Evolutionary conservation across 1,140 invertebrate genomes (phyloP), one percentile per base, ranked within the genome.

Genomic region (Leptinotarsa defecta): DNA sequence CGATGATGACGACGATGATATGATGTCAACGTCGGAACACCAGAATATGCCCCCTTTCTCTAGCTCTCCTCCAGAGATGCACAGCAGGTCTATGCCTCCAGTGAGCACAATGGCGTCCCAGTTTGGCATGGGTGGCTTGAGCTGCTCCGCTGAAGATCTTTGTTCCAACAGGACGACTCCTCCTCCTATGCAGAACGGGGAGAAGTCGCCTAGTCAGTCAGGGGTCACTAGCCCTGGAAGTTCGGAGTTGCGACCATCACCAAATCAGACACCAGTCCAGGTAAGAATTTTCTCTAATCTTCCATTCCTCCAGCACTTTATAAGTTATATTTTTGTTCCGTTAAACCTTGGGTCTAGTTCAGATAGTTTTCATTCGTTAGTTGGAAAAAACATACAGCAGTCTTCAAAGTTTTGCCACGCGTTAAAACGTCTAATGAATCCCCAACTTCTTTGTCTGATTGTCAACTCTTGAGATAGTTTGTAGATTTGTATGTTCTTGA

Each of bases 61-160:
- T 3, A 91, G 92, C 0, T 93, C 93, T 43, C 87, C 95, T 74
- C 91, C 92, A 71, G 94, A 92, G 65, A 71, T 68, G 27, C 75
- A 77, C 24, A 73, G 75, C 43, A 65, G 92, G 83, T 91, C 94
- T 87, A 90, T 92, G 78, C 89, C 91, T 84, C 92, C 90, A 72
- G 91, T 91, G 82, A 91, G 87, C 81, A 89, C 91, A 8, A 91
- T 88, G 86, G 87, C 88, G 85, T 87, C 89, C 81, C 87, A 88
- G 81, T 87, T 86, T 83, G 88, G 87, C 79, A 87, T 82, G 83
- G 89, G 86, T 83, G 88, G 87, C 75, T 83, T 84, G 77, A 88
- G 81, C 80, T 87, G 76, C 79, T 87, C 83, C 79, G 80, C 81
- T 48, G 87, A 88, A 71, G 86, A 88, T 80, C 76, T 86, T 52